A percentile compares a stretch with the other conserved stretches of the same genome.
phyloP scores from a whole-genome alignment of 2,888 invertebrate species.

The Nomada ruficornis region DNA sequence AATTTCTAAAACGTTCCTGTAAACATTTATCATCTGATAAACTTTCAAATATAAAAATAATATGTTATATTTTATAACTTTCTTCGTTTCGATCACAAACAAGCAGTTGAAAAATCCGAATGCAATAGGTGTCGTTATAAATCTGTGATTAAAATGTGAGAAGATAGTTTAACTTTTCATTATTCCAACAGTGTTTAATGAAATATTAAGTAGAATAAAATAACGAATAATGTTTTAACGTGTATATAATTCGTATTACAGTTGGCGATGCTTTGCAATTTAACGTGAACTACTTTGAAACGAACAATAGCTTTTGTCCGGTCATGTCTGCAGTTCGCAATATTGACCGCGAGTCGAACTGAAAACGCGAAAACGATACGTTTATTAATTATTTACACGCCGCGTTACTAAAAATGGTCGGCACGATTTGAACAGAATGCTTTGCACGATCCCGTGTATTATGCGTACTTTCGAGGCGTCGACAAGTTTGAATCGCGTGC shows the following conservation, averaged over 20 bases:
- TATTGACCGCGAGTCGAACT: neutral
- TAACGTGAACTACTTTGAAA: too few relatives aligned
- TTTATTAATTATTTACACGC: neutral
- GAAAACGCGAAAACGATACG: neutral
- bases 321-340: neutral
- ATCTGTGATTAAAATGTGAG: too few relatives aligned
- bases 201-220: neutral
- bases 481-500: neutral
- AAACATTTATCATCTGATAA: too few relatives aligned
- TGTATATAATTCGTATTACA: neutral
- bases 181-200: neutral
- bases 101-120: too few relatives aligned
- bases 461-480: neutral
- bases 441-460: too few relatives aligned
- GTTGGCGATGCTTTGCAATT: neutral
- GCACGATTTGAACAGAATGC: neutral
- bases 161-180: too few relatives aligned
- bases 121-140: too few relatives aligned
- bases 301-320: neutral
- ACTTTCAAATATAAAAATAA: too few relatives aligned
- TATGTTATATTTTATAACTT: too few relatives aligned
- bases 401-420: too few relatives aligned
- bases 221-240: neutral
- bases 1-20: too few relatives aligned
- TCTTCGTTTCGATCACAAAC: too few relatives aligned